Percentiles rank a stretch among this genome's conserved stretches.
Conservation (phyloP, 2,113 vertebrate species). For the Oncorhynchus kisutch region DNA sequence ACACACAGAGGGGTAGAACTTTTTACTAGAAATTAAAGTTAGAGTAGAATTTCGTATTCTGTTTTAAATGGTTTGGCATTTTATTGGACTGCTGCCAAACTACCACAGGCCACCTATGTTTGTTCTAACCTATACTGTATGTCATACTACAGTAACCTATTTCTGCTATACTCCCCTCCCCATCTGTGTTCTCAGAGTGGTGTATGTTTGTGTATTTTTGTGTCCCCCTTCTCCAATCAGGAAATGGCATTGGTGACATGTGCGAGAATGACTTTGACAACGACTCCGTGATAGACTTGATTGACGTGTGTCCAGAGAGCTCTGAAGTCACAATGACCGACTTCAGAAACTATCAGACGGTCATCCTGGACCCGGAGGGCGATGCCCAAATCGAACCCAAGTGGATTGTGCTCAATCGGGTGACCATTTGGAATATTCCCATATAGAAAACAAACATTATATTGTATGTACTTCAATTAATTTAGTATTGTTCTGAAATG, state of each 20-base stretch:
- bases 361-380: slow-evolving; percentile 85
- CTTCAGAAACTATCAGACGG: slow-evolving; percentile 86
- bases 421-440: slow-evolving; percentile 41
- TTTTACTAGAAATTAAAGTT: neutral
- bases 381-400: slow-evolving; percentile 90
- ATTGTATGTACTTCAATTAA: neutral
- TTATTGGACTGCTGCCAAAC: no score
- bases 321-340: slow-evolving; percentile 87
- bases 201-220: slow-evolving; percentile 15
- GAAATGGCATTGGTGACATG: slow-evolving; percentile 82
- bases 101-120: no score
- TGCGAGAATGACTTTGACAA: slow-evolving; percentile 87
- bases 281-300: slow-evolving; percentile 81
- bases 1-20: neutral
- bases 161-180: no score
- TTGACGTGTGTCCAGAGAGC: slow-evolving; percentile 85
- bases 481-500: neutral
- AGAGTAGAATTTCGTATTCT: no score
- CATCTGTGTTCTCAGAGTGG: neutral
- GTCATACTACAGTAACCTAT: no score
- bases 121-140: neutral
- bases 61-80: no score
- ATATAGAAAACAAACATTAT: no score
- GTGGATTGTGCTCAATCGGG: slow-evolving; percentile 88
- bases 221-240: slow-evolving; percentile 51